phyloP scores from a whole-genome alignment of 1,140 invertebrate species.

The Papilio aristodemus region DNA sequence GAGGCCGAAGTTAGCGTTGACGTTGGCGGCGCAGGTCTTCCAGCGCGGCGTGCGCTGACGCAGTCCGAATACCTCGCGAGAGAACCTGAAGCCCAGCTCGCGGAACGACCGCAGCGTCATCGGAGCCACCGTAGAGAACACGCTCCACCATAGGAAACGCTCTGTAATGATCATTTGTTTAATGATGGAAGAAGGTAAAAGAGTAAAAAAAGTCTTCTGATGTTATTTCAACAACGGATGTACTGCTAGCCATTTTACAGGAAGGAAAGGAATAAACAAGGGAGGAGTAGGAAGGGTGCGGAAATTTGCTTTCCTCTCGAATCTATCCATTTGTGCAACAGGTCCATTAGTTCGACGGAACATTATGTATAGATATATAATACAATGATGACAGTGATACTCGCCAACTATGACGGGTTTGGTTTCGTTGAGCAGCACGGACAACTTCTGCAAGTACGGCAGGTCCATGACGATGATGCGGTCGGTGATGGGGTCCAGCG shows the following conservation, averaged over 20 bases:
- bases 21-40: constrained; percentile 87
- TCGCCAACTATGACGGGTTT: constrained; percentile 81
- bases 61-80: constrained; percentile 82
- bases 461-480: constrained; percentile 83
- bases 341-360: too few relatives aligned
- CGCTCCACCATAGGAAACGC: constrained; percentile 84
- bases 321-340: too few relatives aligned
- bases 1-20: constrained; percentile 89
- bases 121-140: constrained; percentile 84
- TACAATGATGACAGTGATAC: constrained; percentile 31
- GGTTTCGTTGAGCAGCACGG: constrained; percentile 77
- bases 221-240: too few relatives aligned
- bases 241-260: too few relatives aligned
- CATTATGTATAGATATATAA: too few relatives aligned
- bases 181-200: background rate
- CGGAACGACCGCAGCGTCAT: constrained; percentile 82
- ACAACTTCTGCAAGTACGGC: constrained; percentile 82
- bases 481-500: constrained; percentile 75
- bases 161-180: constrained; percentile 65
- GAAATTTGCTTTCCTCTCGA: too few relatives aligned
- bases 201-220: too few relatives aligned
- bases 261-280: too few relatives aligned
- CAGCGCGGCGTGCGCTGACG: constrained; percentile 84
- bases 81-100: constrained; percentile 83
- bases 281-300: too few relatives aligned